These are phyloP conservation scores for Hexactinellida sp. DNA, from an alignment of 37 sponge, comb jelly and placozoan species.

Conservation along the genomic window DNA sequence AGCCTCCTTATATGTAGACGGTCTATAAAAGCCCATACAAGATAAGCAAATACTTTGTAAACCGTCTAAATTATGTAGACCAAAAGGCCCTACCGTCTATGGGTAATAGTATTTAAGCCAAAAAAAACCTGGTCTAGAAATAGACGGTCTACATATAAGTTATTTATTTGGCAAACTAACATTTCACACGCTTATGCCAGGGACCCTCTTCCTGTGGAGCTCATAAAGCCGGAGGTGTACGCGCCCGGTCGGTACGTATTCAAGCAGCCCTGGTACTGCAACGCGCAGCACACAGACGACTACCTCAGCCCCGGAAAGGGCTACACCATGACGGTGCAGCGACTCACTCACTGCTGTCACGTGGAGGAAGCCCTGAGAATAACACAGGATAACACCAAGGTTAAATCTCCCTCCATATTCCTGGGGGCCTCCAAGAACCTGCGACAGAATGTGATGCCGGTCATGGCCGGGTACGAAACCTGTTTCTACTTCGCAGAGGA, in stretches of 20 bases:
- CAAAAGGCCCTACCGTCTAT: too few species aligned
- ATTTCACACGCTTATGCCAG: background rate
- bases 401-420: background rate
- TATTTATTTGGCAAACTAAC: background rate
- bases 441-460: conserved; percentile 5
- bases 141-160: too few species aligned
- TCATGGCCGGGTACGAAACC: background rate
- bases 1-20: too few species aligned
- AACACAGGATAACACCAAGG: conserved; percentile 3
- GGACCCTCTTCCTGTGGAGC: conserved; percentile 9
- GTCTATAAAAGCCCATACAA: too few species aligned
- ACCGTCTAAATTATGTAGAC: too few species aligned
- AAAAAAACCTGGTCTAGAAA: too few species aligned
- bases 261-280: conserved; percentile 10
- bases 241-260: background rate
- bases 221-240: background rate
- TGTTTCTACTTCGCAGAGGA: conserved; percentile 12
- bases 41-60: too few species aligned
- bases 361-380: background rate
- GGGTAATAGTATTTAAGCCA: too few species aligned
- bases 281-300: background rate
- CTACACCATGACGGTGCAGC: background rate
- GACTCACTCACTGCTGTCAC: background rate
- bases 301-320: background rate
- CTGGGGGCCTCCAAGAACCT: background rate